phyloP scores from a whole-genome alignment of 2,797 vertebrate genomes.

The Buceros bicornis region DNA sequence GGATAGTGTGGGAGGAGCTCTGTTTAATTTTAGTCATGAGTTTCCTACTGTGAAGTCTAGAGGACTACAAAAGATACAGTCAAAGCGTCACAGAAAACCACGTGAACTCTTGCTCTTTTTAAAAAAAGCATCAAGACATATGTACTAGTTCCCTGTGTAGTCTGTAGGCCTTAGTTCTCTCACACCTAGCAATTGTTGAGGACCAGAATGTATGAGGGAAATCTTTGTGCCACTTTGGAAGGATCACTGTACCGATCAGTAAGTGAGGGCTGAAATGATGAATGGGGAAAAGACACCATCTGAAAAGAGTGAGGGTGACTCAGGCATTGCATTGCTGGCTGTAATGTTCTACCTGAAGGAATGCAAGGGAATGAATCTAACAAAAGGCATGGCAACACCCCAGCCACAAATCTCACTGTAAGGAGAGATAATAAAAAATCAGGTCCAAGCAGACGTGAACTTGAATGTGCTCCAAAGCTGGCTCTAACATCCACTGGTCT shows the following conservation, averaged over 20 bases:
- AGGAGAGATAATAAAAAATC: background rate
- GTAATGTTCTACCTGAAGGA: background rate
- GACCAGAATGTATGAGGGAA: background rate
- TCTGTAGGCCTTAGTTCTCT: background rate
- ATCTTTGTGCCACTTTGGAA: background rate
- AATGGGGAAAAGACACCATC: background rate
- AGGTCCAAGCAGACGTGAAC: background rate
- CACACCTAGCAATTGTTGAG: background rate
- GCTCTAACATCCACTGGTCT: background rate
- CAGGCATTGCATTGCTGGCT: background rate
- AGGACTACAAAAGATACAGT: background rate
- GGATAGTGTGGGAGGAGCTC: background rate
- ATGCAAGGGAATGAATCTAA: background rate
- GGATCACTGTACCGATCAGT: background rate
- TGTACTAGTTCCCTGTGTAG: background rate
- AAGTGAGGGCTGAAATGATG: background rate
- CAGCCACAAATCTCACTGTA: background rate
- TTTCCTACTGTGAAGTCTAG: background rate
- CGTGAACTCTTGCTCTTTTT: background rate
- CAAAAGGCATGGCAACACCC: background rate
- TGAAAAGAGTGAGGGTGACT: background rate
- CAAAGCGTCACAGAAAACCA: background rate
- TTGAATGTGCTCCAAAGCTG: background rate
- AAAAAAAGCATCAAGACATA: background rate
- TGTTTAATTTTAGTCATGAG: background rate